Evolutionary conservation across 2,113 vertebrate species (phyloP).

Genomic region (Hemiscyllium ocellatum): DNA sequence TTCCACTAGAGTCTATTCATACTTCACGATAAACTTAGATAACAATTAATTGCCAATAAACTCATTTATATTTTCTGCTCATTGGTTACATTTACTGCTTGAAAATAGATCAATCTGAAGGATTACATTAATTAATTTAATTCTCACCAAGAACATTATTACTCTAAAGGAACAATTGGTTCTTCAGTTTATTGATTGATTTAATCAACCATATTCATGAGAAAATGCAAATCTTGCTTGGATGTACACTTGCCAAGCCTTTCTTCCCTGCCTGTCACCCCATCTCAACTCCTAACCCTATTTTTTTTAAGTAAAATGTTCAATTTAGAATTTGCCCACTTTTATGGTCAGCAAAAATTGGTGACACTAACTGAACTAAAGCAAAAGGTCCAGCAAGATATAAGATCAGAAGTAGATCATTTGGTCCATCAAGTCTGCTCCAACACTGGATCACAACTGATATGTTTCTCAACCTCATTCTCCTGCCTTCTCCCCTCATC

Average conservation of each 20-base stretch:
- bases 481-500: too few species aligned
- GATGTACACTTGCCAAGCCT: background rate
- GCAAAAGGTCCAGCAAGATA: too few species aligned
- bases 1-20: background rate
- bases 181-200: background rate
- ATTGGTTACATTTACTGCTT: background rate
- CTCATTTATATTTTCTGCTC: background rate
- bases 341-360: background rate
- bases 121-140: background rate
- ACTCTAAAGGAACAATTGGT: background rate
- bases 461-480: too few species aligned
- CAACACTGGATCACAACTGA: too few species aligned
- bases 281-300: too few species aligned
- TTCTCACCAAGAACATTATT: background rate
- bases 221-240: background rate
- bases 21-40: background rate
- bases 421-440: too few species aligned
- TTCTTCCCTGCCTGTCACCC: background rate
- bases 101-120: background rate
- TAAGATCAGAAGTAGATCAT: too few species aligned
- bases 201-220: slow-evolving; percentile 13
- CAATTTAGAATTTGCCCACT: background rate
- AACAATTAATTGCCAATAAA: background rate
- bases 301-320: background rate
- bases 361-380: background rate